Base-by-base conservation (phyloP, 2,797 vertebrate genomes). In the Notoglanidium macrostoma region DNA sequence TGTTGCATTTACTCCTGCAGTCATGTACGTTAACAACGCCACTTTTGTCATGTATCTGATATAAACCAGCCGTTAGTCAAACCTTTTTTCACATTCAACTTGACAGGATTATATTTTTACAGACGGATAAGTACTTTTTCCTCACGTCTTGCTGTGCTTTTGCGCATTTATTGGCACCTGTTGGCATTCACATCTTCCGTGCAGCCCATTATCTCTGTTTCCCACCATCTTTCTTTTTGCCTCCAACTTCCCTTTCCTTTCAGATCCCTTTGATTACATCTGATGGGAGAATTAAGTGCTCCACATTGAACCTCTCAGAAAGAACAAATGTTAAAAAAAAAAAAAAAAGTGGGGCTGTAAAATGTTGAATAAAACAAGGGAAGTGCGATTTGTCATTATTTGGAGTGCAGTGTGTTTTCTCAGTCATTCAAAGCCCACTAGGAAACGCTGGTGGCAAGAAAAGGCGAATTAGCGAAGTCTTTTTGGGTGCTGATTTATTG, bases 401-500 rank as follows among this genome's bases (percentile, higher is more conserved):
- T 74, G 70, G 63, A 88, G 77, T 84, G 80, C 67, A 87, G 57
- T 44, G 63, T 76, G 83, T 90, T 84, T 79, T 74, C 81, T 65
- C 54, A 84, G n/a, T 87, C 68, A 81, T 10, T 51, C 68, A 80
- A 89, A 87, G 70, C 57, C 72, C 59, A 59, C 57, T 61, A 87
- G 82, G 74, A 88, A 89, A 83, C n/a, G 49, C 80, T 72, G 59
- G 81, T 83, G 55, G 85, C 54, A 44, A 65, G 83, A 82, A 70
- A 49, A n/a, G 68, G 32, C 90, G 86, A 57, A 54, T 77, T 76
- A 83, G 87, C 83, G 54, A 82, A 81, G 44, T 89, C 73, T 78
- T 87, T 89, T 89, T 89, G 88, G 82, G 84, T 32, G 86, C 82
- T 88, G 90, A 88, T 91, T 91, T 90, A 89, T 91, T 86, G 79